Base-by-base conservation (phyloP, 2,797 vertebrate genomes). In the Loriculus beryllinus region DNA sequence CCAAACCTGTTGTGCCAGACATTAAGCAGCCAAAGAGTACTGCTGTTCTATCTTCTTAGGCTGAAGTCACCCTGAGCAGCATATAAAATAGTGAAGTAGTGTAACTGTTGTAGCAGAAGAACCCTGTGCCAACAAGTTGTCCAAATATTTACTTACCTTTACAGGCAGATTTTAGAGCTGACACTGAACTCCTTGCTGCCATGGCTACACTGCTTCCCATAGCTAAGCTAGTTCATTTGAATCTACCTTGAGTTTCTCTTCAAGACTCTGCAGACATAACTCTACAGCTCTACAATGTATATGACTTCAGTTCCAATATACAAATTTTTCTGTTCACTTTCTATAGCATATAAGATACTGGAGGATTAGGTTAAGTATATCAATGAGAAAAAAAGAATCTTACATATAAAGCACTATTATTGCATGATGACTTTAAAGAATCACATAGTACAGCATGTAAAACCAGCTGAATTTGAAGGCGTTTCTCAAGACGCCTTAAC, bases 141-240 rank as follows among this genome's bases (percentile, higher is more conserved):
- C 90, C 94, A 95, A 96, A 95, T 94, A 95, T 96, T 95, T 95
- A 92, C 88, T 48, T 77, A 94, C 88, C 81, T 95, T 95, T 78
- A 72, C 51, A 72, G 33, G 63, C 82, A 79, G 67, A 72, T 90
- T 83, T 90, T 90, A 88, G 59, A 86, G 88, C 77, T 82, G 80
- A 74, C 77, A 48, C 43, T 52, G 59, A 92, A 63, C 65, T 64
- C 60, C 69, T 72, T 79, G 91, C 91, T 94, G 80, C 90, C 82
- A 95, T 86, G 77, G 90, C 82, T 95, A 91, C 62, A 0, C n/a
- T 83, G 72, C 33, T 92, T 83, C 62, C 82, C 81, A 37, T 57
- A 93, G 79, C 76, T 57, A 45, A 93, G 62, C 62, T 78, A 49
- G 57, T 43, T 86, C 19, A 15, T 90, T 90, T 75, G n/a, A 81